Evolutionary conservation across 1,140 invertebrate genomes (phyloP), one percentile per base, ranked within the genome.

Genomic region (Drosophila seguyi): DNA sequence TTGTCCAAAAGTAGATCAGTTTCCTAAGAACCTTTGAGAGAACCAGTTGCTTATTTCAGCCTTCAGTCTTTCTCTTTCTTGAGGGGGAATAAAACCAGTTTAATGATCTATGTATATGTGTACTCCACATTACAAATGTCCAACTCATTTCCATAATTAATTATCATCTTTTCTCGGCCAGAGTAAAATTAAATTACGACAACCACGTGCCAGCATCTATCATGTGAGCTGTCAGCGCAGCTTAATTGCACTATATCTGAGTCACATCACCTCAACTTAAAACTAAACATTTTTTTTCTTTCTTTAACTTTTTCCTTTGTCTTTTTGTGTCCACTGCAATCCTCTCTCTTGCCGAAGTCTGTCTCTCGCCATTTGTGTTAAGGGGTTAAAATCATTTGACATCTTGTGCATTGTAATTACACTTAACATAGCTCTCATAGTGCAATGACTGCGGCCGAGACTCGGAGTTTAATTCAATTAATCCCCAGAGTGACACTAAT

Each of bases 301-400:
- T 14, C 62, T 63, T 39, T 6, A 73, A 22, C 55, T 48, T 71
- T 69, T 59, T 50, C 52, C 41, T 77, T 61, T 60, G 48, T 77
- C 53, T 72, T 62, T 41, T 41, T 74, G 69, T 38, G 38, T 68
- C 63, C 20, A 44, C 42, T 47, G 45, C n/a, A 7, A n/a, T 59
- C 58, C 75, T 75, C 56, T 52, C 45, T 78, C 36, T 75, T 31
- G 59, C 62, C 29, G 8, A 29, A 16, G 45, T 36, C 45, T 31
- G 45, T 63, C 18, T 57, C n/a, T 47, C 0, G 42, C 60, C 61
- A 75, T 88, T 69, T 58, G 75, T 73, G 75, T 62, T 52, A 87
- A 80, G 84, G 83, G 83, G 83, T 87, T 83, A 77, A 88, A 80
- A 53, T 63, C 67, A 84, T 80, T 88, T 87, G 76, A 87, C 84